Evolutionary conservation across 2,888 invertebrate genomes (phyloP).

Genomic region (Cordilura impudica): DNA sequence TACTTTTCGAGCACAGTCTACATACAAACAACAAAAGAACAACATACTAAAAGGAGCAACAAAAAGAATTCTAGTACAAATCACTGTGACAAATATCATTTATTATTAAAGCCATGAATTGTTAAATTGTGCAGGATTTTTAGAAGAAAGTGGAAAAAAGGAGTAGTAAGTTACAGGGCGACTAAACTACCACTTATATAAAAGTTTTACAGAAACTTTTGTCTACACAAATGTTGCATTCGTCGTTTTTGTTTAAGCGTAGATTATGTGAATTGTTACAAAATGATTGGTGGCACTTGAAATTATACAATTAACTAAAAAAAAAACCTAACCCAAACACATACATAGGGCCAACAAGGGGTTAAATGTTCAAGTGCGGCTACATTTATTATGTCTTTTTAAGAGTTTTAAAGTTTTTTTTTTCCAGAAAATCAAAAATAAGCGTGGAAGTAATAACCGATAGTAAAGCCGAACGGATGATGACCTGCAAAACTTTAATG

Average conservation of each 20-base stretch:
- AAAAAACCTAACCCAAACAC: conserved; percentile 33
- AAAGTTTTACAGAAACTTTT: conserved; percentile 7
- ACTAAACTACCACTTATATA: conserved; percentile 24
- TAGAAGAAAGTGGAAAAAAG: not conserved
- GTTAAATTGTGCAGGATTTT: not conserved
- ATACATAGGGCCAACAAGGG: conserved; percentile 54
- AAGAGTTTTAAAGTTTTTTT: conserved; percentile 19
- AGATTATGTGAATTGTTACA: conserved; percentile 73
- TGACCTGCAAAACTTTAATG: no score
- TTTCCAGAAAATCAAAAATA: no score
- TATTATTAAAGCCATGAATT: not conserved
- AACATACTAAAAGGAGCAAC: not conserved
- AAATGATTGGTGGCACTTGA: conserved; percentile 77
- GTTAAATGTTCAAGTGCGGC: conserved; percentile 61
- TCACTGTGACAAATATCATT: not conserved
- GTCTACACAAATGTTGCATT: not conserved
- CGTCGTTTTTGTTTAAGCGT: conserved; percentile 8
- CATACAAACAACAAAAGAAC: no score
- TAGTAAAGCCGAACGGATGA: no score
- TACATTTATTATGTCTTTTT: conserved; percentile 50
- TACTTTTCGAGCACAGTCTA: no score
- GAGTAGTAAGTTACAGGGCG: not conserved
- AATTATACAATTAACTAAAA: conserved; percentile 75
- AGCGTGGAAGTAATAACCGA: no score
- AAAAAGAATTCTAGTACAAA: not conserved